These are phyloP conservation scores for Crotophaga sulcirostris DNA, from an alignment of 2,113 vertebrate genomes.

Conservation along the genomic window DNA sequence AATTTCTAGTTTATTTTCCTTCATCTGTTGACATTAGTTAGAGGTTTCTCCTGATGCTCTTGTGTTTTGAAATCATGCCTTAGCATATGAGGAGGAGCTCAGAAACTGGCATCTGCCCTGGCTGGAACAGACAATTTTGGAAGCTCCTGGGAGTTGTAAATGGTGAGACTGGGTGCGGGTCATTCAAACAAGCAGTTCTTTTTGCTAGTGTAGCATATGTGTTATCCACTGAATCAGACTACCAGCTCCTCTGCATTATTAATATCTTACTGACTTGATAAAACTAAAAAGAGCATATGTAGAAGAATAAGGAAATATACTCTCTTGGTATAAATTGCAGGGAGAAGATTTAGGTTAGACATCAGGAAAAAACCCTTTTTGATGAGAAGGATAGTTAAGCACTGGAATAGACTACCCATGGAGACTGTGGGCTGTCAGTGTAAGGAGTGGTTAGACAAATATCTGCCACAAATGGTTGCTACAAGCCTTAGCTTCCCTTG, in stretches of 20 bases:
- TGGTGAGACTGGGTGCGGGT: background rate
- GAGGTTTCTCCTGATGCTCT: background rate
- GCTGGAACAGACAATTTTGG: background rate
- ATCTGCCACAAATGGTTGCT: conserved; percentile 19
- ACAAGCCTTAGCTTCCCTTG: background rate
- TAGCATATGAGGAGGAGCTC: background rate
- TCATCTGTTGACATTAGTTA: background rate
- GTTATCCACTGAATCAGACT: background rate
- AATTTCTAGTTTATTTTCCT: background rate
- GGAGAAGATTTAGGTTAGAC: conserved; percentile 15
- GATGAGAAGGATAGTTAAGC: background rate
- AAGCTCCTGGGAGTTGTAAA: background rate
- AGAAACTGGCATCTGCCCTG: background rate
- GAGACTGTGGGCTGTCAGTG: background rate
- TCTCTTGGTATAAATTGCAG: background rate
- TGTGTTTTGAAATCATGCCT: background rate
- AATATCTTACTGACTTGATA: conserved; percentile 36
- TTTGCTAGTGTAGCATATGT: background rate
- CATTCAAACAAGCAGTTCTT: background rate
- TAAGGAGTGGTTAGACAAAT: conserved; percentile 15
- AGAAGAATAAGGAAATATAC: background rate
- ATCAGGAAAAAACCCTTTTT: background rate
- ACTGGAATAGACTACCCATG: background rate
- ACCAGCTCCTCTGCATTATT: background rate
- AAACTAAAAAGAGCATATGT: background rate